Base-by-base conservation (phyloP, 2,113 vertebrate genomes). In the Strix aluco region DNA sequence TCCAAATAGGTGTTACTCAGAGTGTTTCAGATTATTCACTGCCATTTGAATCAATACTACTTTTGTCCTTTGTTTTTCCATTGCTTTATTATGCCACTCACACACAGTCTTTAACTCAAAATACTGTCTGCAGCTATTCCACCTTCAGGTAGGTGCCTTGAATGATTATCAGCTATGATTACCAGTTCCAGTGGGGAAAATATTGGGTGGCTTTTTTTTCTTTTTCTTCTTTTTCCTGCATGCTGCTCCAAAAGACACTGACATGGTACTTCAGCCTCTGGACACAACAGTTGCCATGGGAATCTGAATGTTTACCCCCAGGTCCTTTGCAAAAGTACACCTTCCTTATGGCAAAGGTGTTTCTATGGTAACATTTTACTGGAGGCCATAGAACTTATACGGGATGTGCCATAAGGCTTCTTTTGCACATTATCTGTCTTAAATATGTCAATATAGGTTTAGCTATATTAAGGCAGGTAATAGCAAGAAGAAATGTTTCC, bases 281-380 rank as follows among this genome's bases (percentile, higher is more conserved):
- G 95, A 96, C 85, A 89, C 85, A 96, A 90, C 92, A 97, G 97
- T 98, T 98, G 87, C 94, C 94, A 97, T 96, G 96, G 97, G 95
- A 98, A 98, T 97, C 88, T 89, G 93, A 95, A 97, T 97, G 96
- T 94, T 78, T 92, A 95, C 94, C 63, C 96, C 96, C 86, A 86
- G 79, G 88, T 97, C 93, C 94, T 97, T 96, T 97, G 92, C 83
- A 90, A 62, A 94, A 96, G 83, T 96, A 94, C 83, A 91, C 96
- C 93, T 97, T 97, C 91, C 95, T 95, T 84, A 72, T 96, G 93
- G 92, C 95, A 92, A 88, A 92, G 65, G 81, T 63, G 93, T 98
- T 98, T 97, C 98, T 97, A 98, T 98, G 95, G 98, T 90, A 97
- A 98, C 97, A 61, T 90, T 97, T 96, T 96, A 93, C 96, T 96